Base-by-base conservation (phyloP, 1,140 invertebrate genomes). In the Sipha flava region DNA sequence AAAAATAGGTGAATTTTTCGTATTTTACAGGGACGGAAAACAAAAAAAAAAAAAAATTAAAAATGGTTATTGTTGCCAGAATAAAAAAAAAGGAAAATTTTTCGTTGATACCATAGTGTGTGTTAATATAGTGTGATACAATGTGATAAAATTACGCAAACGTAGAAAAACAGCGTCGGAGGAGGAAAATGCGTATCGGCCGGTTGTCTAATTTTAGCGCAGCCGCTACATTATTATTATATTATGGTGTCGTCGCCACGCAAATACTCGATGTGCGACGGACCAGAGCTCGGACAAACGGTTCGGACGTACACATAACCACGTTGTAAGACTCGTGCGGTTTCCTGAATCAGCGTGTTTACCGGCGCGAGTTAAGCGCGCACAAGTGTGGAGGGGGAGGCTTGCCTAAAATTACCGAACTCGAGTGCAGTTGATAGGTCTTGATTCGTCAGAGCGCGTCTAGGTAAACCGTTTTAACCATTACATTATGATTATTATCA, bases 121-220 rank as follows among this genome's bases (percentile, higher is more conserved):
- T n/a, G n/a, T n/a, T n/a, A n/a, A n/a, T n/a, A n/a, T n/a, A n/a
- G n/a, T n/a, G n/a, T n/a, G n/a, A n/a, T n/a, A 29, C 26, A 47
- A 70, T 70, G 45, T 47, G 7, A 70, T 70, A 47, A 70, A 52
- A 62, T 43, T 66, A 66, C 34, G 37, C 62, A 23, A 26, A 43
- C 64, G 66, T 26, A 10, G 66, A 29, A 45, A 47, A 29, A 47
- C 21, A 14, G 21, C 21, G n/a, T 14, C 52, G 7, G 52, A 31
- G n/a, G 31, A 40, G 3, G 62, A 37, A 40, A 34, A 66, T 66
- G 40, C 62, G 34, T 37, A 14, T 16, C 21, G 62, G 34, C 18
- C 34, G 34, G 5, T n/a, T n/a, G n/a, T 77, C 73, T 77, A 77
- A 77, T 57, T 77, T 57, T 77, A 77, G 52, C 73, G 12, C 3